Base-by-base conservation (phyloP, 2,113 vertebrate species). In the Pelusios castaneus region DNA sequence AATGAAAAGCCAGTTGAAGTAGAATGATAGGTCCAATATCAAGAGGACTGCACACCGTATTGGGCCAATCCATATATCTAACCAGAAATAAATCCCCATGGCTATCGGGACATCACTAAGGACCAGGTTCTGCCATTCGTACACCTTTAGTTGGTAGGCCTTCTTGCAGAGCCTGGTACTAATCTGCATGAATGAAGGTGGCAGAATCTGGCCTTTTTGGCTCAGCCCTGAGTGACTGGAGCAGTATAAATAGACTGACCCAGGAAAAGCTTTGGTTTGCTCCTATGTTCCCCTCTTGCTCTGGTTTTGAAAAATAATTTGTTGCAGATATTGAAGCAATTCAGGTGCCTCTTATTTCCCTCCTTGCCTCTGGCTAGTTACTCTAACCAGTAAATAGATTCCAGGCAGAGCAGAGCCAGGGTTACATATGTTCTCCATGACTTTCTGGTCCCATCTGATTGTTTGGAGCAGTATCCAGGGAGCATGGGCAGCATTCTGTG, bases 1-100 rank as follows among this genome's bases (percentile, higher is more conserved):
- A 87, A 88, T 41, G 80, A 80, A 88, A 96, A 96, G 41, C 49
- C 67, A 90, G 85, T 55, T 84, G 79, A 14, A 5, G 96, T 79
- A 91, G 80, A 87, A 52, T 78, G 88, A 75, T 75, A 91, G 85
- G 55, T 87, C 76, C 25, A 14, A 4, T 45, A 84, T 58, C 56
- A 63, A 67, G 76, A 21, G 5, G 58, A 5, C 95, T 63, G 54
- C 12, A 1, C 67, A 60, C 80, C 4, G 13, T 76, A 1, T 45
- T 82, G 83, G 11, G 87, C 67, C 54, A 86, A 24, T 38, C 38
- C 70, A 75, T 73, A 25, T 43, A 47, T 38, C n/a, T 47, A 60
- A 45, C 29, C 21, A 88, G 60, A 85, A 91, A 49, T 3, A 7
- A 63, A 84, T 91, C 49, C 5, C 4, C 9, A 3, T 1, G 47